A percentile compares a stretch with the other conserved stretches of the same genome.
phyloP scores from a whole-genome alignment of 2,113 vertebrate genomes.

The Engraulis encrasicolus region DNA sequence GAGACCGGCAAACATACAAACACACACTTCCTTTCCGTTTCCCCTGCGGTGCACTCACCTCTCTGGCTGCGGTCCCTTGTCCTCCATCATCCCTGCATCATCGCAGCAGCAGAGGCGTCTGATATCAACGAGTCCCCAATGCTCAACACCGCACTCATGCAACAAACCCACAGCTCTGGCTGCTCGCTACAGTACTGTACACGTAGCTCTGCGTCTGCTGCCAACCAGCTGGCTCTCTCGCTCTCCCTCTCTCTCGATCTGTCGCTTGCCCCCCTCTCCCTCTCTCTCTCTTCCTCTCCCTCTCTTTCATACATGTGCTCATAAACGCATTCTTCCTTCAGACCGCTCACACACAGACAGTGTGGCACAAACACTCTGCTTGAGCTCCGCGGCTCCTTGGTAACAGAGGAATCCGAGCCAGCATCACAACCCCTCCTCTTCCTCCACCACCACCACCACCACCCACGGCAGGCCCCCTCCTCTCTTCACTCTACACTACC shows the following conservation, averaged over 20 bases:
- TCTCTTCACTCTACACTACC: background rate
- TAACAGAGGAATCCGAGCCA: constrained; percentile 68
- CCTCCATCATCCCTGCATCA: constrained; percentile 61
- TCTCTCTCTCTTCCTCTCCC: background rate
- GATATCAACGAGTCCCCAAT: constrained; percentile 8
- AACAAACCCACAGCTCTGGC: background rate
- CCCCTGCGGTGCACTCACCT: constrained; percentile 63
- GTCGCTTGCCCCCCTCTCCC: background rate
- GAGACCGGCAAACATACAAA: background rate
- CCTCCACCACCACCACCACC: constrained; percentile 26
- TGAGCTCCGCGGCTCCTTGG: constrained; percentile 67
- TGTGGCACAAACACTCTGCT: constrained; percentile 42
- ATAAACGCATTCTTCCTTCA: background rate
- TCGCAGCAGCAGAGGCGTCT: constrained; percentile 41
- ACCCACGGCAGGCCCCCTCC: background rate
- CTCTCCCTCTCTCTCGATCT: background rate
- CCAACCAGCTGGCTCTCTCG: background rate
- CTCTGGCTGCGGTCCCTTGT: constrained; percentile 54
- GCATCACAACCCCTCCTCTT: constrained; percentile 49
- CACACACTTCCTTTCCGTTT: background rate
- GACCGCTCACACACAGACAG: constrained; percentile 14
- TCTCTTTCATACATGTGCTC: constrained; percentile 31
- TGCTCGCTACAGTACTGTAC: no score
- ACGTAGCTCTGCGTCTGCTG: background rate
- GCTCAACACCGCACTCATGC: background rate